Percentiles rank a stretch among this genome's conserved stretches.
phyloP scores from a whole-genome alignment of 2,888 invertebrate species.

The Pelosia muscerda region DNA sequence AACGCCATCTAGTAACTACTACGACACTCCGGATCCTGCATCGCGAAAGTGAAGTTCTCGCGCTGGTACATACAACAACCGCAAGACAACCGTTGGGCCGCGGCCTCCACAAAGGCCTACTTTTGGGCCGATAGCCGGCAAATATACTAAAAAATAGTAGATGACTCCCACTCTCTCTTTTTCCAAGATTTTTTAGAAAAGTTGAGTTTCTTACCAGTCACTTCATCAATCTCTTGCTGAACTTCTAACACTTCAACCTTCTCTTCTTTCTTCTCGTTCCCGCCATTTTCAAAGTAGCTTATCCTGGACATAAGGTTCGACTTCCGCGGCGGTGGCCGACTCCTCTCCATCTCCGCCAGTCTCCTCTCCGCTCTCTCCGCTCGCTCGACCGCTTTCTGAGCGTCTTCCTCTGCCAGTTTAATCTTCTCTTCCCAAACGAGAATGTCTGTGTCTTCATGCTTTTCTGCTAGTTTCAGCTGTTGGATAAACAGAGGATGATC shows the following conservation, averaged over 20 bases:
- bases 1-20: too few relatives aligned
- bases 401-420: conserved; percentile 89
- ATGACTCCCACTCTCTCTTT: background rate
- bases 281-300: conserved; percentile 77
- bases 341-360: conserved; percentile 53
- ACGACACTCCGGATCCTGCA: too few relatives aligned
- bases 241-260: conserved; percentile 42
- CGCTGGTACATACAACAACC: too few relatives aligned
- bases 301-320: conserved; percentile 76
- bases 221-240: conserved; percentile 46
- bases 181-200: too few relatives aligned
- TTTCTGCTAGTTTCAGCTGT: conserved; percentile 88
- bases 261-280: conserved; percentile 53
- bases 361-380: conserved; percentile 84
- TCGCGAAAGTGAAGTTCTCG: too few relatives aligned
- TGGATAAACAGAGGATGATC: conserved; percentile 6
- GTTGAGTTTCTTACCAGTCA: conserved; percentile 49
- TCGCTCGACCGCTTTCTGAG: conserved; percentile 87
- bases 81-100: too few relatives aligned
- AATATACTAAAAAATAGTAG: too few relatives aligned
- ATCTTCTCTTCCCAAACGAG: conserved; percentile 90
- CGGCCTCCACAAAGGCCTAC: too few relatives aligned
- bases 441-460: conserved; percentile 89
- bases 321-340: conserved; percentile 39
- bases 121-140: too few relatives aligned